A percentile compares a stretch with the other conserved stretches of the same genome.
phyloP scores from a whole-genome alignment of 2,113 vertebrate genomes.

The Hipposideros armiger region DNA sequence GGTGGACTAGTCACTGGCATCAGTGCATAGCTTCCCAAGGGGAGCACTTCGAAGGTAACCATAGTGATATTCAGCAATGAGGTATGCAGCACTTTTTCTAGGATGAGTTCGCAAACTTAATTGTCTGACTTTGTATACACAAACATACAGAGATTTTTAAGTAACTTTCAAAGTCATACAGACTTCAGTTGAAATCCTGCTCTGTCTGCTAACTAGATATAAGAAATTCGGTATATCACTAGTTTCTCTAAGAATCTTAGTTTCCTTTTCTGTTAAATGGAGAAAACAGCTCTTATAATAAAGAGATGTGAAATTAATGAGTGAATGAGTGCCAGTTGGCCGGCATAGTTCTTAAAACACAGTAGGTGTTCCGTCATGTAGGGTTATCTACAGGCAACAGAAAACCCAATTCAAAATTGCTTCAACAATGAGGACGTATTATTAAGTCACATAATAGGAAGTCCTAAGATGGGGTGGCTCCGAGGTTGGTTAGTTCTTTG shows the following conservation, averaged over 20 bases:
- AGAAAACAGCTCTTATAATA: conserved; percentile 29
- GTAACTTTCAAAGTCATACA: neutral
- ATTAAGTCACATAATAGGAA: neutral
- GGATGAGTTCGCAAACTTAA: too few species aligned
- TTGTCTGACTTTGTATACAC: too few species aligned
- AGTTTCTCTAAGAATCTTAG: neutral
- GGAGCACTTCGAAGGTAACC: too few species aligned
- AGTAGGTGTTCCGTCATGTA: neutral
- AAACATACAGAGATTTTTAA: neutral
- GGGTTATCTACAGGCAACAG: neutral
- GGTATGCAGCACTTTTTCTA: too few species aligned
- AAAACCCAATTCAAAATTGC: neutral
- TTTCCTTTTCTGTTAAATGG: neutral
- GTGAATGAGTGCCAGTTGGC: neutral
- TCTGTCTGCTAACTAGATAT: neutral
- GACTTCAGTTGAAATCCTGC: neutral
- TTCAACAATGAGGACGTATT: neutral
- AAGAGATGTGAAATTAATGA: neutral
- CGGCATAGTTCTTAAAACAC: neutral
- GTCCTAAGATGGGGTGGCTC: neutral
- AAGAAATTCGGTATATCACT: neutral
- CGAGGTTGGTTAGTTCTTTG: neutral
- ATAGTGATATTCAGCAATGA: too few species aligned
- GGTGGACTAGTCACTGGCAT: too few species aligned
- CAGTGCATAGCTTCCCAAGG: too few species aligned